Percentiles rank a stretch among this genome's conserved stretches.
These are phyloP conservation scores for Geococcyx californianus DNA, from an alignment of 2,113 vertebrate species.

Conservation along the genomic window DNA sequence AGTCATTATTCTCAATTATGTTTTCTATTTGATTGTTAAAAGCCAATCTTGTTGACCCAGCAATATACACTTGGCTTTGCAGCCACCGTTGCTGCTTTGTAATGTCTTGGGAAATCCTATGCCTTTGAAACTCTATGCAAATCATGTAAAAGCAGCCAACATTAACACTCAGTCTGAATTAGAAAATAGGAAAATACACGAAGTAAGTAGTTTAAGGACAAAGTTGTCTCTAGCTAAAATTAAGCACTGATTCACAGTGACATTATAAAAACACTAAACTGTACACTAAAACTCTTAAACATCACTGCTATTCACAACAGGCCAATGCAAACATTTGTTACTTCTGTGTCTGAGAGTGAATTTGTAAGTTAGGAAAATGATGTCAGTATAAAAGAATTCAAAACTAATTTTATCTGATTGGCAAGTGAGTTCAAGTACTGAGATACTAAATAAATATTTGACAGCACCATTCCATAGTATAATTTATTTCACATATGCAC, in stretches of 20 bases:
- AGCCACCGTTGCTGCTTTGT: constrained; percentile 19
- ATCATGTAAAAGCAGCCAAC: constrained; percentile 9
- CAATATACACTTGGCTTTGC: constrained; percentile 32
- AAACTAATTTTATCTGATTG: constrained; percentile 70
- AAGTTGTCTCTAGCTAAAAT: constrained; percentile 42
- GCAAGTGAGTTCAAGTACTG: constrained; percentile 44
- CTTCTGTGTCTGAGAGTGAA: constrained; percentile 40
- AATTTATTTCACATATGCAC: constrained; percentile 63
- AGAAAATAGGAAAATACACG: constrained; percentile 49
- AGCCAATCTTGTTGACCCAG: constrained; percentile 28
- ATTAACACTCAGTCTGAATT: constrained; percentile 40
- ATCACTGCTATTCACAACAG: constrained; percentile 44
- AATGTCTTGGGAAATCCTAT: constrained; percentile 41
- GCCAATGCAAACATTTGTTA: constrained; percentile 57
- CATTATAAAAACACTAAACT: constrained; percentile 55
- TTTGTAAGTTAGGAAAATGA: constrained; percentile 47
- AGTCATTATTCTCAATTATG: constrained; percentile 20
- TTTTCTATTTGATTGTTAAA: constrained; percentile 33
- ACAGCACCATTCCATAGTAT: constrained; percentile 45
- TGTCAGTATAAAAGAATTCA: constrained; percentile 66
- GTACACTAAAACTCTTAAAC: constrained; percentile 57
- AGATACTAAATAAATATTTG: constrained; percentile 69
- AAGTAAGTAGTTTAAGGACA: constrained; percentile 54
- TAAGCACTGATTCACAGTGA: constrained; percentile 42
- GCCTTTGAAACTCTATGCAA: constrained; percentile 36